Evolutionary conservation across 1,140 invertebrate genomes (phyloP), one percentile per base, ranked within the genome.

Genomic region (Streblospio benedicti): DNA sequence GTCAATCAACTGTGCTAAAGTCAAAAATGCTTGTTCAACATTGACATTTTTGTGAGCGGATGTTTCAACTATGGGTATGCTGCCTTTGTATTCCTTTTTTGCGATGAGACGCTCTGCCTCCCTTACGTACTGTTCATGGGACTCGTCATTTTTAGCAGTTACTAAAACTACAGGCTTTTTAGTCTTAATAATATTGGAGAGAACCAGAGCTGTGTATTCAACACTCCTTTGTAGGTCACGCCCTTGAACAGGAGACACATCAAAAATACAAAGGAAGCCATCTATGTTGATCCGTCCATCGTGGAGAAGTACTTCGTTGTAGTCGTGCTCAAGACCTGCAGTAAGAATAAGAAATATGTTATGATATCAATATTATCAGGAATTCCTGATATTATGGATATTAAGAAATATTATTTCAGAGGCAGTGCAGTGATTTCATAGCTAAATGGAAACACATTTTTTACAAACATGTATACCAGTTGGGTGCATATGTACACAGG

Each of bases 11-110:
- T 97, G 92, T 25, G 92, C 93, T 31, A 97, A 76, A 47, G 91
- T 82, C 70, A 97, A 84, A 77, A 97, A 97, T 6, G 93, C 90
- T 62, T 90, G 79, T 72, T 97, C 94, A 18, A 97, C 89, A 77
- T 98, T 99, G 49, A 98, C 91, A 76, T 95, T 97, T 71, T 96
- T 90, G 71, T 97, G 92, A 6, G 93, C 87, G 14, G 93, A 97
- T 0, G 93, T 94, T 81, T 97, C 94, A 33, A 98, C 86, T 44
- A 97, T 79, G 0, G 89, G 85, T 66, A 97, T 90, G 63, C 83
- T 75, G 44, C 68, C 69, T 73, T 92, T 93, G 71, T 92, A 94
- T 76, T 97, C 93, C 76, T 94, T 95, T 28, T 91, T 82, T 70
- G 86, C 85, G 0, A 93, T 82, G 44, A 97, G 79, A 70, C 87